These are phyloP conservation scores for Cisticola juncidis DNA, from an alignment of 2,113 vertebrate species.

Conservation along the genomic window DNA sequence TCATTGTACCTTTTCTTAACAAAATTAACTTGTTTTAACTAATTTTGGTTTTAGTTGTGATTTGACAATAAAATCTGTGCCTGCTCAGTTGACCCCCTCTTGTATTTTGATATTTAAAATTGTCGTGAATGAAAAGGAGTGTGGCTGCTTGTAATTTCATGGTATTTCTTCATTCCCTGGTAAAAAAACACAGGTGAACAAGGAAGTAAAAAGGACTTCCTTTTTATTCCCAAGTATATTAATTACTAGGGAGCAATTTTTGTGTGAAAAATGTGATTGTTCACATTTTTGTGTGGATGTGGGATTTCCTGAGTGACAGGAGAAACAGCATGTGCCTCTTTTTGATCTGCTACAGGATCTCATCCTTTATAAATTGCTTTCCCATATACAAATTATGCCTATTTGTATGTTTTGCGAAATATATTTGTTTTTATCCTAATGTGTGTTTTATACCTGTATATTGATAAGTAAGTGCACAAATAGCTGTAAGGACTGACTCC, in stretches of 20 bases:
- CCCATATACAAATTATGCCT: not conserved
- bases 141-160: not conserved
- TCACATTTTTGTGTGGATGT: not conserved
- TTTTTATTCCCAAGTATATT: not conserved
- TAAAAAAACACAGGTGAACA: not conserved
- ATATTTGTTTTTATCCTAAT: not conserved
- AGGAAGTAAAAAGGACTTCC: not conserved
- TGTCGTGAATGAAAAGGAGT: not conserved
- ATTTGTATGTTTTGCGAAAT: slow-evolving; percentile 1
- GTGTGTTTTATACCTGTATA: not conserved
- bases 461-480: not conserved
- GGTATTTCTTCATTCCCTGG: not conserved
- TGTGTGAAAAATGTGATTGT: not conserved
- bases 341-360: not conserved
- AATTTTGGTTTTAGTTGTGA: not conserved
- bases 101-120: not conserved
- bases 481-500: not conserved
- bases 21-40: not conserved
- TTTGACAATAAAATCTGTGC: not conserved
- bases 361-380: not conserved
- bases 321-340: not conserved
- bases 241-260: not conserved
- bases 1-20: not conserved
- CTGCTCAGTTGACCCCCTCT: not conserved
- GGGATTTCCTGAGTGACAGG: not conserved